These are phyloP conservation scores for Saguinus imperator DNA, from an alignment of 2,113 vertebrate species.

Conservation along the genomic window DNA sequence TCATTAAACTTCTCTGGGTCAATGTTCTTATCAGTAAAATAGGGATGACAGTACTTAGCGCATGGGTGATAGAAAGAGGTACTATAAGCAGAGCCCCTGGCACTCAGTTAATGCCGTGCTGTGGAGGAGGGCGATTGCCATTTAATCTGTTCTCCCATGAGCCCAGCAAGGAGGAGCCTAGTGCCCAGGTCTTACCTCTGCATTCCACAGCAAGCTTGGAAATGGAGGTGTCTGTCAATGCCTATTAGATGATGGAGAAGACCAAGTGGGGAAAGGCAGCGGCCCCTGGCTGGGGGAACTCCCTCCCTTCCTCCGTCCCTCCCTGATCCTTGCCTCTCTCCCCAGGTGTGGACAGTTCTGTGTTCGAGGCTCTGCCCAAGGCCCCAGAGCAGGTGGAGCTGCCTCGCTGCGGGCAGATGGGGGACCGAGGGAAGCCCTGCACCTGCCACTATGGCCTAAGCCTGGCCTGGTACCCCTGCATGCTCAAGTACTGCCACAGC, in stretches of 20 bases:
- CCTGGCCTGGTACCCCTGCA: slow-evolving; percentile 97
- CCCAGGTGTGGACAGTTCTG: slow-evolving; percentile 91
- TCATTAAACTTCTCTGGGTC: background rate
- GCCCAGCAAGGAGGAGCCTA: background rate
- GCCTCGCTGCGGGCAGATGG: slow-evolving; percentile 85
- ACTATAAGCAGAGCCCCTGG: background rate
- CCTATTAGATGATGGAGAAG: background rate
- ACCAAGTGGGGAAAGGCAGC: rapidly evolving
- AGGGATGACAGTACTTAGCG: background rate
- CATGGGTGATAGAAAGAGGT: background rate
- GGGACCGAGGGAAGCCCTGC: slow-evolving; percentile 91
- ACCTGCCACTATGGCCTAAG: slow-evolving; percentile 91
- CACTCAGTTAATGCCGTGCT: background rate
- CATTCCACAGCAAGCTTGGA: background rate
- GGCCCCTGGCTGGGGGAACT: background rate
- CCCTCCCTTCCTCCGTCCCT: rapidly evolving
- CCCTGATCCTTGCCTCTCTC: background rate
- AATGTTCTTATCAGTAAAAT: background rate
- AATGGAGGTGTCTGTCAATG: too few species aligned
- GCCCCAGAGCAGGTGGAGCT: slow-evolving; percentile 74
- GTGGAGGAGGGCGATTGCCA: background rate
- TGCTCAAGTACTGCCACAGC: slow-evolving; percentile 95
- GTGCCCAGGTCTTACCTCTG: background rate
- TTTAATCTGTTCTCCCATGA: background rate
- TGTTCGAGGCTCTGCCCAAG: slow-evolving; percentile 90